Conservation (phyloP, 2,113 vertebrate species). For the Sylvietta virens region DNA sequence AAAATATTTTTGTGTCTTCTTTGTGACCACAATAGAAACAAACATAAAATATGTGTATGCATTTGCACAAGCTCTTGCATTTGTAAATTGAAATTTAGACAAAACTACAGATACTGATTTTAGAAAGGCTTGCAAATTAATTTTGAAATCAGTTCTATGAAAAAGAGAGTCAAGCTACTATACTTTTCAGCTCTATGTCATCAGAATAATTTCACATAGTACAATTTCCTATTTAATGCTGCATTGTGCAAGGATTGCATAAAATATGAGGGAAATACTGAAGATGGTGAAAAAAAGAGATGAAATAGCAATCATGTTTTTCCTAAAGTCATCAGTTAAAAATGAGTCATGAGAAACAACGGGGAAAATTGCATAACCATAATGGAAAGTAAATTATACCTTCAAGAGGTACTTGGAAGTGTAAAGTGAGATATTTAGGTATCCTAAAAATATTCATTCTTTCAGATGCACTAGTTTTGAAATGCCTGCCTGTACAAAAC, state of each 20-base stretch:
- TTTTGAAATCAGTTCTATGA: neutral
- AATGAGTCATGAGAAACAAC: neutral
- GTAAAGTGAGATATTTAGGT: neutral
- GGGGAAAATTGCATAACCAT: neutral
- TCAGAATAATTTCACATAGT: neutral
- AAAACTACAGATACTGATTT: neutral
- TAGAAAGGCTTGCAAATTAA: neutral
- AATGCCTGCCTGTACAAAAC: neutral
- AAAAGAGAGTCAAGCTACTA: neutral
- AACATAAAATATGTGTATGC: neutral
- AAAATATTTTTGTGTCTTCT: neutral
- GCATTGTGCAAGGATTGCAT: neutral
- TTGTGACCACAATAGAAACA: neutral
- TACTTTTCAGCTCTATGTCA: neutral
- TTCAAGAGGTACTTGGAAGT: neutral
- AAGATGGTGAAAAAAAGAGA: neutral
- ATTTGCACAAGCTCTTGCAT: neutral
- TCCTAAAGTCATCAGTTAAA: neutral
- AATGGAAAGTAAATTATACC: neutral
- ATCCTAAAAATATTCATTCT: neutral
- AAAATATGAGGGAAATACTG: neutral
- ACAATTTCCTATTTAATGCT: neutral
- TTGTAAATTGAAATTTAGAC: neutral
- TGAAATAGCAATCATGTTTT: neutral
- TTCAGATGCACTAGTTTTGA: neutral